phyloP scores from a whole-genome alignment of 2,888 invertebrate species.

The Serripes groenlandicus region DNA sequence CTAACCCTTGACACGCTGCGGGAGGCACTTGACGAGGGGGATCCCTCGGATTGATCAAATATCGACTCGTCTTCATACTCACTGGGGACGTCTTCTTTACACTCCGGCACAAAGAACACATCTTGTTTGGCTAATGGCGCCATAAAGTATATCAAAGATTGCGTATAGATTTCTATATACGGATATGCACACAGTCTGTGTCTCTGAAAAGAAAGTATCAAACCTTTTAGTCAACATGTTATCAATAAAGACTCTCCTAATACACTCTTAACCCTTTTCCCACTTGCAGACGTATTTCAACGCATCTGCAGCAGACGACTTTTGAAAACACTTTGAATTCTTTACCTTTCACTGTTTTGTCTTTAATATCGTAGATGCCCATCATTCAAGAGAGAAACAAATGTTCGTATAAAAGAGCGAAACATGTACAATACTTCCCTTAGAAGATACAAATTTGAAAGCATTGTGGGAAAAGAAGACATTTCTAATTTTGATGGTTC shows the following conservation, averaged over 20 bases:
- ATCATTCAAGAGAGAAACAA: too few species aligned
- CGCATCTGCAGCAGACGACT: too few species aligned
- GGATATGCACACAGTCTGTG: conserved; percentile 87
- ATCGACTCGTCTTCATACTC: conserved; percentile 60
- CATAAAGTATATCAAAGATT: conserved; percentile 85
- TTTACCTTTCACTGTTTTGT: too few species aligned
- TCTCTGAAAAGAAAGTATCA: conserved; percentile 76
- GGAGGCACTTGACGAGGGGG: conserved; percentile 38
- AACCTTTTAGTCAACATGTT: too few species aligned
- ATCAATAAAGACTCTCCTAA: too few species aligned
- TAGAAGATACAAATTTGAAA: background rate
- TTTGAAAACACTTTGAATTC: too few species aligned
- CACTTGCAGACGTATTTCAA: too few species aligned
- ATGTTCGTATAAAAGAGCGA: too few species aligned
- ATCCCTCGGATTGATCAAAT: conserved; percentile 19
- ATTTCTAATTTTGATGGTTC: too few species aligned
- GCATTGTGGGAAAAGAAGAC: background rate
- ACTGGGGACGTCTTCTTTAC: conserved; percentile 61
- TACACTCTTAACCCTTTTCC: too few species aligned
- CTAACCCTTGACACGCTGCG: conserved; percentile 52
- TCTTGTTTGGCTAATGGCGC: conserved; percentile 87
- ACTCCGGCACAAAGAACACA: conserved; percentile 87
- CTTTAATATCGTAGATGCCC: too few species aligned
- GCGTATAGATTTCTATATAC: conserved; percentile 87
- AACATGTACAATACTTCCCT: too few species aligned